Evolutionary conservation across 2,888 invertebrate genomes (phyloP).

Genomic region (Morpho deidamia): DNA sequence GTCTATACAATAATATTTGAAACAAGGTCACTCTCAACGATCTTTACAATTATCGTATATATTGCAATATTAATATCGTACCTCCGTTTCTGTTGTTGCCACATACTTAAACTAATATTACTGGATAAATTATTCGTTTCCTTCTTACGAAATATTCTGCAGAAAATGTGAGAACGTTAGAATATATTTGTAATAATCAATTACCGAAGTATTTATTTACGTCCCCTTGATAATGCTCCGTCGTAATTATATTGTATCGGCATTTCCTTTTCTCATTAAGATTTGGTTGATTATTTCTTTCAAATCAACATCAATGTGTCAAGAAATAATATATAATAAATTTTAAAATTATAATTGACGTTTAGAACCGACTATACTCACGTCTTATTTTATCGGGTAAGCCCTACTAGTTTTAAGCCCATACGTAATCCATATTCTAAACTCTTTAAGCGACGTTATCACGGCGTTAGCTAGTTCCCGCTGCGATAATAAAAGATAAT

Average conservation of each 20-base stretch:
- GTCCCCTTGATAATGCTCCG: constrained; percentile 2
- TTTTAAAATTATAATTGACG: too few relatives aligned
- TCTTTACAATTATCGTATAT: not conserved
- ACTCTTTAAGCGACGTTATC: too few relatives aligned
- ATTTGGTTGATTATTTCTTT: too few relatives aligned
- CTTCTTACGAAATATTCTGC: constrained; percentile 23
- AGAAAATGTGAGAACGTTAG: constrained; percentile 14
- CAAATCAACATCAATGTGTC: too few relatives aligned
- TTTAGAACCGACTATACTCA: too few relatives aligned
- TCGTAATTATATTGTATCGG: not conserved
- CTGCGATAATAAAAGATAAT: too few relatives aligned
- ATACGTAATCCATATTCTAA: too few relatives aligned
- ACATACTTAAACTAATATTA: constrained; percentile 27
- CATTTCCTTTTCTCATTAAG: constrained; percentile 4
- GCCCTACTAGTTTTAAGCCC: too few relatives aligned
- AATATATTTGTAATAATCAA: constrained; percentile 9
- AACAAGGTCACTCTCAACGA: constrained; percentile 3
- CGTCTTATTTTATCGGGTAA: too few relatives aligned
- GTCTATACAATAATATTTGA: not conserved
- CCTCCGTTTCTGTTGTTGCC: constrained; percentile 18
- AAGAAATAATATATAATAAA: too few relatives aligned
- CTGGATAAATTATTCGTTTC: constrained; percentile 25
- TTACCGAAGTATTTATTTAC: not conserved
- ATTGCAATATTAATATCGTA: constrained; percentile 4
- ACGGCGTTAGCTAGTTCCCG: too few relatives aligned